phyloP scores from a whole-genome alignment of 1,140 invertebrate species.

The Drosophila nigrodunni region DNA sequence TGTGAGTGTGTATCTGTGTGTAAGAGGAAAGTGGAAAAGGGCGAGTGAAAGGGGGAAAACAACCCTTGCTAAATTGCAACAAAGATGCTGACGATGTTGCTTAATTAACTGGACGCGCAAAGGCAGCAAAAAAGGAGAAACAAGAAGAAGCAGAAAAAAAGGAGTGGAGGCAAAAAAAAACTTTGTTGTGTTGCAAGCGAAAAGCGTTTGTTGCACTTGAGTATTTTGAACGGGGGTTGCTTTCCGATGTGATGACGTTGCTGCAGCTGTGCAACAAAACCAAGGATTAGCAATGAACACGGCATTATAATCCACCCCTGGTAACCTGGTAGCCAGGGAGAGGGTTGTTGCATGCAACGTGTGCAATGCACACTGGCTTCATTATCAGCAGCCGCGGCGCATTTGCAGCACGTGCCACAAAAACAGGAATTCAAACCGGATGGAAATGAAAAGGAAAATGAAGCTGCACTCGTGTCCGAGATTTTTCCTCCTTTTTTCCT shows the following conservation, averaged over 20 bases:
- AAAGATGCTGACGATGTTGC: conserved; percentile 67
- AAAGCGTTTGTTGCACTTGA: conserved; percentile 63
- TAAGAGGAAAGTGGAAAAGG: neutral
- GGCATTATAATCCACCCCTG: conserved; percentile 16
- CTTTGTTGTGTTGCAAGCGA: conserved; percentile 35
- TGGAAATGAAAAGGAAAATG: neutral
- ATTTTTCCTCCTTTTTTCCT: conserved; percentile 52
- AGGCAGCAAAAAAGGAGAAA: neutral
- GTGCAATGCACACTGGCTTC: conserved; percentile 59
- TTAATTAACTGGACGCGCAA: conserved; percentile 68
- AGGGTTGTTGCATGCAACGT: conserved; percentile 49
- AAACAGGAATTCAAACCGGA: conserved; percentile 1
- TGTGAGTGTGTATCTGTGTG: conserved; percentile 6
- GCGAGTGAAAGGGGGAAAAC: conserved; percentile 17
- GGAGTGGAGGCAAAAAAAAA: neutral
- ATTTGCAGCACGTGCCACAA: conserved; percentile 69
- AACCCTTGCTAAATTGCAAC: conserved; percentile 71
- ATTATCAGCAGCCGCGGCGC: conserved; percentile 56
- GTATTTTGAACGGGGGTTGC: conserved; percentile 36
- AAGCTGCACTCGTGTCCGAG: conserved; percentile 55
- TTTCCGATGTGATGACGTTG: conserved; percentile 55
- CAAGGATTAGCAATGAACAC: conserved; percentile 51
- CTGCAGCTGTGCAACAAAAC: conserved; percentile 67
- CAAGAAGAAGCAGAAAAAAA: neutral
- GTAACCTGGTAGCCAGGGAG: conserved; percentile 3